Evolutionary conservation across 2,888 invertebrate genomes (phyloP).

Genomic region (Caenorhabditis uteleia): DNA sequence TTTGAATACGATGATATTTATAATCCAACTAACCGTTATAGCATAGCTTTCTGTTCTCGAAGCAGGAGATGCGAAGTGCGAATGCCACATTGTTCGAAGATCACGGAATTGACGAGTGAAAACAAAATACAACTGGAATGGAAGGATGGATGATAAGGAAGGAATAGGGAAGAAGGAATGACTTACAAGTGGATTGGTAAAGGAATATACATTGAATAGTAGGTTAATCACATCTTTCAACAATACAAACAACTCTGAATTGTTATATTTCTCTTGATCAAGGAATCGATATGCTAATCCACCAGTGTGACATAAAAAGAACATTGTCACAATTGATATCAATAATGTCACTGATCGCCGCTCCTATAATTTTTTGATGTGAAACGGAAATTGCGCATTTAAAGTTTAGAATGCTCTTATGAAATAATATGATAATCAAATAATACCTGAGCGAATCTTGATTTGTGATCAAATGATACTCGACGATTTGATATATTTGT

Average conservation of each 20-base stretch:
- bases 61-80: constrained; percentile 37
- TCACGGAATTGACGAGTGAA: constrained; percentile 69
- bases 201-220: constrained; percentile 67
- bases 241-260: constrained; percentile 55
- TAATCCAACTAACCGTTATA: constrained; percentile 27
- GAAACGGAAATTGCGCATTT: neutral
- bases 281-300: constrained; percentile 65
- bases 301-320: constrained; percentile 68
- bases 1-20: too few species aligned
- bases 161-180: constrained; percentile 1
- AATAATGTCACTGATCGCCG: constrained; percentile 63
- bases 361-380: constrained; percentile 37
- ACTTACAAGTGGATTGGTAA: constrained; percentile 65
- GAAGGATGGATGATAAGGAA: neutral
- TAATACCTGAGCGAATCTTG: constrained; percentile 39
- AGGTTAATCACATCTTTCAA: constrained; percentile 66
- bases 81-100: constrained; percentile 50
- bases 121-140: constrained; percentile 64
- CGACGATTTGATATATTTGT: constrained; percentile 42
- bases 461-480: constrained; percentile 46
- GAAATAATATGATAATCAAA: neutral
- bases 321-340: constrained; percentile 65
- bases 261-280: constrained; percentile 52
- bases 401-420: neutral
- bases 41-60: constrained; percentile 37